Base-by-base conservation (phyloP, 2,797 vertebrate genomes). In the Anabacerthia variegaticeps region DNA sequence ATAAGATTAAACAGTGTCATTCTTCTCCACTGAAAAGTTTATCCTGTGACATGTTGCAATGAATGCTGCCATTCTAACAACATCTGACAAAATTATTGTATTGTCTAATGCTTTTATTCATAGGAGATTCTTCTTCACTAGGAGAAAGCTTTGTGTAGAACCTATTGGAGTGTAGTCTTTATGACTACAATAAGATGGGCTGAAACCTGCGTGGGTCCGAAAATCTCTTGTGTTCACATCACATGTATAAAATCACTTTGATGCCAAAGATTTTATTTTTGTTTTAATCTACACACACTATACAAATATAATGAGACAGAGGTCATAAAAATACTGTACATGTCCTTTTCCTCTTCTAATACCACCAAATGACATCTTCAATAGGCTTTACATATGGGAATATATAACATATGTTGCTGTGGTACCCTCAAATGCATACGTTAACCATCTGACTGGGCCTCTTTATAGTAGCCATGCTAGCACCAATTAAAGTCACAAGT, bases 201-300 rank as follows among this genome's bases (percentile, higher is more conserved):
- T 51, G 49, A 80, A 86, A 48, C 16, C 12, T 63, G n/a, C 26
- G 22, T 0, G 0, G 16, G 20, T 67, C 61, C 0, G 0, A 86
- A 90, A 90, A 88, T 22, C 19, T 39, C 22, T 28, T 32, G 32
- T n/a, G 18, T 37, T 90, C 49, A 55, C 10, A 86, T 12, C 19
- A 84, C 41, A 30, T 10, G 15, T 9, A 55, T 44, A 10, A 69
- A 80, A 74, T 37, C 46, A 49, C 7, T 68, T 44, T 2, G 5
- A 12, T 74, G 26, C 10, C 24, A 54, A 62, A 58, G 10, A n/a
- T 8, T 37, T 46, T 37, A 8, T 9, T 34, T 26, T 73, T 66
- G 37, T 88, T 89, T 24, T 12, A 44, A 30, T 56, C 44, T 72
- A 78, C 11, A 10, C 15, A 43, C 20, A 71, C 13, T 32, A 59